Conservation (phyloP, 2,888 invertebrate species). For the Eristalinus aeneus region DNA sequence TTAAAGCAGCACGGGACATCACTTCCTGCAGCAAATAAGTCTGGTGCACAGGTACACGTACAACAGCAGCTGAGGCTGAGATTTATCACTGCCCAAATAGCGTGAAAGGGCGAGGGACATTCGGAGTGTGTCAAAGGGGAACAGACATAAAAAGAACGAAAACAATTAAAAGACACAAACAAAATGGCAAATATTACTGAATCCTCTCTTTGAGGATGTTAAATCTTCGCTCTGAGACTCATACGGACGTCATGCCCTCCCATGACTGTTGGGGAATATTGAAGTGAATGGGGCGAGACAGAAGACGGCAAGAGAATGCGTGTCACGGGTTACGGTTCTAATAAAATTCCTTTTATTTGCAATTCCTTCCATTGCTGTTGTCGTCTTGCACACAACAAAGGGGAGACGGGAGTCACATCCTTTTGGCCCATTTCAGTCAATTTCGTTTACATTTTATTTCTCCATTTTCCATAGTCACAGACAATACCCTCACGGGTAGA, state of each 20-base stretch:
- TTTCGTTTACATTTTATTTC: slow-evolving; percentile 58
- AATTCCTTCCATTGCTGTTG: slow-evolving; percentile 18
- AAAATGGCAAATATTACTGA: slow-evolving; percentile 38
- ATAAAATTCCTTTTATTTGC: slow-evolving; percentile 49
- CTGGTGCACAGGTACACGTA: slow-evolving; percentile 38
- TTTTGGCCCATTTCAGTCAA: slow-evolving; percentile 50
- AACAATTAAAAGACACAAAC: slow-evolving; percentile 56
- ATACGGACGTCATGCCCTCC: neutral
- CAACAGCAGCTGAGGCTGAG: slow-evolving; percentile 17
- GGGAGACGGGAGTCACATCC: slow-evolving; percentile 39
- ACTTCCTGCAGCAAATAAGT: slow-evolving; percentile 61
- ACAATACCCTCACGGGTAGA: neutral
- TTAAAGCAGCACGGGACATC: neutral
- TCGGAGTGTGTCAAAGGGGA: neutral
- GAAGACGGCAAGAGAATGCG: slow-evolving; percentile 21
- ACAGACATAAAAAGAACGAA: slow-evolving; percentile 33
- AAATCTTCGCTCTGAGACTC: neutral
- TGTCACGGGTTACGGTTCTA: slow-evolving; percentile 24
- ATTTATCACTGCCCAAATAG: slow-evolving; percentile 28
- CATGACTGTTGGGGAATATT: slow-evolving; percentile 14
- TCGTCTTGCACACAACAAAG: neutral
- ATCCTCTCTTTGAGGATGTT: neutral
- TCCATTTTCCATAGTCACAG: slow-evolving; percentile 23
- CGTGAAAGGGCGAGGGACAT: neutral
- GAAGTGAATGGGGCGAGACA: slow-evolving; percentile 37